Evolutionary conservation across 2,797 vertebrate genomes (phyloP).

Genomic region (Etheostoma nigrum): DNA sequence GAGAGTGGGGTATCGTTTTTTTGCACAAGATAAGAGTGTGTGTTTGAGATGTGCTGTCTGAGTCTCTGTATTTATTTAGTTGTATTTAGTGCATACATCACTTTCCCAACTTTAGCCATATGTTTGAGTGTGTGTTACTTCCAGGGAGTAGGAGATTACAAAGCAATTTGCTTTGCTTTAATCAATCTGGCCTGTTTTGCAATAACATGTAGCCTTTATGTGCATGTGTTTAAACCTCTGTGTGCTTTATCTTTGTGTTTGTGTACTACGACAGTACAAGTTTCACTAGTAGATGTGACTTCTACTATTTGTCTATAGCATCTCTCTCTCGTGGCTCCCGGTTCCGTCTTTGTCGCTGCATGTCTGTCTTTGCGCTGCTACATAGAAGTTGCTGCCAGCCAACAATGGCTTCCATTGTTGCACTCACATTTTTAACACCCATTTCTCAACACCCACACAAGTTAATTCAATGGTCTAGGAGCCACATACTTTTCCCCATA

Average conservation of each 20-base stretch:
- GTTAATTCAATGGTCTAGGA: conserved; percentile 69
- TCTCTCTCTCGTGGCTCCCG: conserved; percentile 6
- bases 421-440: conserved; percentile 58
- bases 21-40: conserved; percentile 5
- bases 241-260: conserved; percentile 32
- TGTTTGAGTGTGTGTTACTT: conserved; percentile 19
- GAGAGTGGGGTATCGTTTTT: conserved; percentile 41
- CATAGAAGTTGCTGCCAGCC: conserved; percentile 11
- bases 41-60: conserved; percentile 7
- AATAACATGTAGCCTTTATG: conserved; percentile 33
- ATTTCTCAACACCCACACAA: conserved; percentile 63
- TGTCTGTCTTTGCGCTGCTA: conserved; percentile 37
- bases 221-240: conserved; percentile 20
- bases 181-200: conserved; percentile 46
- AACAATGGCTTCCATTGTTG: conserved; percentile 64
- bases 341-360: conserved; percentile 18
- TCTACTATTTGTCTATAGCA: background rate
- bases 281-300: conserved; percentile 1
- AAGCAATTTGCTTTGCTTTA: conserved; percentile 61
- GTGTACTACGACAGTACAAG: background rate
- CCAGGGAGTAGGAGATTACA: conserved; percentile 43
- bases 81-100: conserved; percentile 27
- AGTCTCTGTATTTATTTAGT: conserved; percentile 32
- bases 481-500: conserved; percentile 55
- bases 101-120: conserved; percentile 23